Percentiles rank a stretch among this genome's conserved stretches.
phyloP scores from a whole-genome alignment of 2,888 invertebrate genomes.

The Lottia gigantea region DNA sequence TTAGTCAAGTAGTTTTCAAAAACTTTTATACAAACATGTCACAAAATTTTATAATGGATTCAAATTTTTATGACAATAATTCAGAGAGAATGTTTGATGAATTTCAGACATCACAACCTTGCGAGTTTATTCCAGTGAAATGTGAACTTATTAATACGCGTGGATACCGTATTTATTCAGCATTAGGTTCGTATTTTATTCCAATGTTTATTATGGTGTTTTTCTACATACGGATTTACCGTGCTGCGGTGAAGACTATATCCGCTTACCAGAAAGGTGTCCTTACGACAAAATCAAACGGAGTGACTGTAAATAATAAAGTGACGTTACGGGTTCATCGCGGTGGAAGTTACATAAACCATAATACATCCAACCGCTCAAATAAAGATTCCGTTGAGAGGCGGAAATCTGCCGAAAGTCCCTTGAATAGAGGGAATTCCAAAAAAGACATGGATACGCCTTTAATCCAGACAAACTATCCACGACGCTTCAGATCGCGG shows the following conservation, averaged over 20 bases:
- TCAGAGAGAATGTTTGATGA: background rate
- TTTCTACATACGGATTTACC: conserved; percentile 90
- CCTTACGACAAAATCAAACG: conserved; percentile 42
- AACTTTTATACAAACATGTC: background rate
- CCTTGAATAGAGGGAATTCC: background rate
- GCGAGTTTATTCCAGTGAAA: conserved; percentile 9
- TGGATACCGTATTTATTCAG: conserved; percentile 96
- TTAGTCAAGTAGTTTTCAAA: background rate
- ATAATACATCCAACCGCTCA: background rate
- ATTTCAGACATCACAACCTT: background rate
- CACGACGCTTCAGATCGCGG: conserved; percentile 15
- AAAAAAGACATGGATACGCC: background rate
- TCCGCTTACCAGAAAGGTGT: conserved; percentile 60
- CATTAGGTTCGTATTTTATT: conserved; percentile 96
- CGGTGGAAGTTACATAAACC: conserved; percentile 70
- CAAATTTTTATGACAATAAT: conserved; percentile 5
- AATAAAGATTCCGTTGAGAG: background rate
- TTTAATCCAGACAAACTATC: conserved; percentile 13
- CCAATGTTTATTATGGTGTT: conserved; percentile 99
- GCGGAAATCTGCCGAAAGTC: background rate
- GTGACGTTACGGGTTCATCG: conserved; percentile 90
- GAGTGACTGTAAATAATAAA: conserved; percentile 30
- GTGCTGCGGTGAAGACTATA: conserved; percentile 77
- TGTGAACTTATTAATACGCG: conserved; percentile 67
- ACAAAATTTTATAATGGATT: conserved; percentile 1